Evolutionary conservation across 2,888 invertebrate genomes (phyloP).

Genomic region (Ormyrus labotus): DNA sequence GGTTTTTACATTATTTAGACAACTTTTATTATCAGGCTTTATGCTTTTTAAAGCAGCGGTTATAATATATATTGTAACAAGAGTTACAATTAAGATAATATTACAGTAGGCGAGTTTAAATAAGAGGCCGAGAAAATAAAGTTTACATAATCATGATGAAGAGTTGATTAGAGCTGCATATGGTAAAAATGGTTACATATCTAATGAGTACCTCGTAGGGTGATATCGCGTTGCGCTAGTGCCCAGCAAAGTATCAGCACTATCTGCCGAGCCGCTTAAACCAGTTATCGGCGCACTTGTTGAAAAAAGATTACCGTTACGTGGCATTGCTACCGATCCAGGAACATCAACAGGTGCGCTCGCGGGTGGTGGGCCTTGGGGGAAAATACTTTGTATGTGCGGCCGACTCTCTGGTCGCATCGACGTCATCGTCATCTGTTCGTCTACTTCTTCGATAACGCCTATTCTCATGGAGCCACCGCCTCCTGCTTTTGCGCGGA

Average conservation of each 20-base stretch:
- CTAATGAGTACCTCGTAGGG: slow-evolving; percentile 42
- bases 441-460: slow-evolving; percentile 80
- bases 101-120: no score
- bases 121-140: background rate
- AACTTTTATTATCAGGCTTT: no score
- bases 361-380: slow-evolving; percentile 78
- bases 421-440: slow-evolving; percentile 88
- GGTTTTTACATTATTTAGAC: background rate
- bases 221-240: slow-evolving; percentile 39
- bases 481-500: background rate
- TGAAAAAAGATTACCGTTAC: slow-evolving; percentile 66
- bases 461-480: slow-evolving; percentile 71
- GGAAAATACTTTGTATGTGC: slow-evolving; percentile 71
- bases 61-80: no score
- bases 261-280: slow-evolving; percentile 52
- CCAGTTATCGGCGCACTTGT: slow-evolving; percentile 67
- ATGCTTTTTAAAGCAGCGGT: no score
- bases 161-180: no score
- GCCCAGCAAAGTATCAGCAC: slow-evolving; percentile 31
- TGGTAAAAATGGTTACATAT: background rate
- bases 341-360: slow-evolving; percentile 83
- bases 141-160: background rate
- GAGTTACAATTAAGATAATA: no score
- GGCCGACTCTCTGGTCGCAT: slow-evolving; percentile 78
- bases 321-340: slow-evolving; percentile 61